A percentile compares a stretch with the other conserved stretches of the same genome.
Conservation (phyloP, 2,888 invertebrate species). For the Oasisia sp. region DNA sequence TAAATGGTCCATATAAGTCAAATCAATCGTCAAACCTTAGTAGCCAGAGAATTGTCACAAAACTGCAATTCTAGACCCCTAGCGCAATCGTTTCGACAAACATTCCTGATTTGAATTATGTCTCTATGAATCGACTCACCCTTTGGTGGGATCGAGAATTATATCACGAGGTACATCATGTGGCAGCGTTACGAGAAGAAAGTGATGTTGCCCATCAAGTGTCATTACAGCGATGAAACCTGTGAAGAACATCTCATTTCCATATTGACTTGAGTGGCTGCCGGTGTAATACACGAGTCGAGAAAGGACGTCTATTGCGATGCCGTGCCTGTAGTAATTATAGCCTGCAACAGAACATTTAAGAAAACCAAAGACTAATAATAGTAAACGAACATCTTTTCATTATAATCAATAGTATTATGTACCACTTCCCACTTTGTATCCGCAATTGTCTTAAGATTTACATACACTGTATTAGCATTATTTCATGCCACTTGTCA, state of each 20-base stretch:
- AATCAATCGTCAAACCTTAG: too few species aligned
- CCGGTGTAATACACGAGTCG: constrained; percentile 3
- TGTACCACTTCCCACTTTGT: too few species aligned
- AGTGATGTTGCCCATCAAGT: background rate
- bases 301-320: background rate
- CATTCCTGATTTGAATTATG: too few species aligned
- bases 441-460: too few species aligned
- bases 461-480: too few species aligned
- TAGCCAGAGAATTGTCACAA: too few species aligned
- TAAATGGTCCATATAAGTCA: too few species aligned
- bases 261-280: too few species aligned
- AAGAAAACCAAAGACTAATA: background rate
- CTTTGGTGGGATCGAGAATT: background rate
- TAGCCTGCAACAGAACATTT: background rate
- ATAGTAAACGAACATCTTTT: background rate
- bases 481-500: too few species aligned
- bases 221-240: background rate
- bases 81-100: too few species aligned
- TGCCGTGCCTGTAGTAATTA: background rate
- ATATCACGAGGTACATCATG: background rate
- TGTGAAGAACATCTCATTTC: too few species aligned
- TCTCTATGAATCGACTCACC: background rate
- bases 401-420: background rate
- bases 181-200: background rate
- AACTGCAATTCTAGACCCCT: too few species aligned